phyloP scores from a whole-genome alignment of 2,888 invertebrate genomes.

The Polyploca ridens region DNA sequence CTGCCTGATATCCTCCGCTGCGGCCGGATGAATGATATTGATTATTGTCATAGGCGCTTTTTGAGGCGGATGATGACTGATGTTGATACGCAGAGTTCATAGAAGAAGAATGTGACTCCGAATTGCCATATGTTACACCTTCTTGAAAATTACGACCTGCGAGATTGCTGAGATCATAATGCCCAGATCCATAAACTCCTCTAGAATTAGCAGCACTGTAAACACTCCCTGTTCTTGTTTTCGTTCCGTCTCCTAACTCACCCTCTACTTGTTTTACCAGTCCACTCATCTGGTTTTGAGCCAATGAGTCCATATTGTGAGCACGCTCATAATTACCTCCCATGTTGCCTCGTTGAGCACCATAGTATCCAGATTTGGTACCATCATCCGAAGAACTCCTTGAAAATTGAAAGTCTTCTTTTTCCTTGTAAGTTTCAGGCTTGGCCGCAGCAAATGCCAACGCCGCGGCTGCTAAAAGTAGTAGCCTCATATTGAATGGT shows the following conservation, averaged over 20 bases:
- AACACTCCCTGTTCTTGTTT: slow-evolving; percentile 67
- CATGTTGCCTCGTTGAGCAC: slow-evolving; percentile 80
- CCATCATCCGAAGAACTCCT: slow-evolving; percentile 80
- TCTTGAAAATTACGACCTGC: slow-evolving; percentile 74
- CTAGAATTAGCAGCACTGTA: slow-evolving; percentile 73
- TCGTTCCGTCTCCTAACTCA: slow-evolving; percentile 71
- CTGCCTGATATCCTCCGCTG: slow-evolving; percentile 46
- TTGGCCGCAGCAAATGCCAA: slow-evolving; percentile 61
- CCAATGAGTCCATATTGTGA: slow-evolving; percentile 78
- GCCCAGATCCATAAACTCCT: slow-evolving; percentile 71
- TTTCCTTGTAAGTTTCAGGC: slow-evolving; percentile 75
- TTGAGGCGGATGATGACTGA: slow-evolving; percentile 25
- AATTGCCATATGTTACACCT: slow-evolving; percentile 41
- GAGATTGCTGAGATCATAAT: slow-evolving; percentile 66
- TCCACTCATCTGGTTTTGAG: slow-evolving; percentile 78
- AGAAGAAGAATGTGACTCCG: slow-evolving; percentile 51
- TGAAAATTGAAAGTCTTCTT: slow-evolving; percentile 78
- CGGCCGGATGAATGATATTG: slow-evolving; percentile 46
- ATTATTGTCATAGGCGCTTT: slow-evolving; percentile 37
- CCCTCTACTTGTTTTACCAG: slow-evolving; percentile 71
- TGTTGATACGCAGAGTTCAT: slow-evolving; percentile 32
- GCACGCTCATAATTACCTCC: slow-evolving; percentile 79
- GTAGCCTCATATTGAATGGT: slow-evolving; percentile 58
- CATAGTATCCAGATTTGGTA: slow-evolving; percentile 73
- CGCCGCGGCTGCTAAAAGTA: slow-evolving; percentile 58